Base-by-base conservation (phyloP, 2,797 vertebrate genomes). In the Syngnathus acus region DNA sequence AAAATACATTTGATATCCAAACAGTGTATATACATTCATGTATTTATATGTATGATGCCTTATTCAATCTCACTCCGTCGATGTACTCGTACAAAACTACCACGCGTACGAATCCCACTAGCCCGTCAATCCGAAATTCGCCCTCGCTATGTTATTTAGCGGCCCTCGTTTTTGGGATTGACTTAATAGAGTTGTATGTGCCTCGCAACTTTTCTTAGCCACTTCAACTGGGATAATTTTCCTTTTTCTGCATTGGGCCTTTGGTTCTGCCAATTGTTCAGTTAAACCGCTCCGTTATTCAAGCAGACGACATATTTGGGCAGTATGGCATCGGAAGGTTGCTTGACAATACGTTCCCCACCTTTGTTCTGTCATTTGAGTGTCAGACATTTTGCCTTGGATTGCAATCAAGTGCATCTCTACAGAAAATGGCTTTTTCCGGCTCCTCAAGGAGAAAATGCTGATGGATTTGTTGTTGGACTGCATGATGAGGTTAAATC, bases 171-270 rank as follows among this genome's bases (percentile, higher is more conserved):
- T 66, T 72, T 23, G 6, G 83, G 75, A 84, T 79, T 63, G 69
- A 51, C 58, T 75, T 84, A 83, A 89, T 87, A 73, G 72, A 86
- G 82, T 82, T 71, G 71, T 76, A 72, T 65, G 76, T 26, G 32
- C 3, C 80, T 75, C 71, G 77, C 71, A 82, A 74, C 75, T 23
- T 38, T 65, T 42, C 21, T 63, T 62, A 19, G 17, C 60, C 23
- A n/a, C 19, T 42, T 54, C 64, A 6, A 26, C 11, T 23, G 64
- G 19, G 14, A 40, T 53, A 51, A 65, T 55, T 65, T 55, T 37
- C 37, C 38, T 54, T 54, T 32, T 63, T 17, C 9, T 6, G 5
- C 45, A n/a, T 38, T 54, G 26, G 50, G 6, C 26, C 32, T 51
- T 13, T 19, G 13, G 37, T 65, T 65, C 39, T 53, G 6, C 1